Conservation (phyloP, 1,140 invertebrate genomes). For the Subanguina moxae region DNA sequence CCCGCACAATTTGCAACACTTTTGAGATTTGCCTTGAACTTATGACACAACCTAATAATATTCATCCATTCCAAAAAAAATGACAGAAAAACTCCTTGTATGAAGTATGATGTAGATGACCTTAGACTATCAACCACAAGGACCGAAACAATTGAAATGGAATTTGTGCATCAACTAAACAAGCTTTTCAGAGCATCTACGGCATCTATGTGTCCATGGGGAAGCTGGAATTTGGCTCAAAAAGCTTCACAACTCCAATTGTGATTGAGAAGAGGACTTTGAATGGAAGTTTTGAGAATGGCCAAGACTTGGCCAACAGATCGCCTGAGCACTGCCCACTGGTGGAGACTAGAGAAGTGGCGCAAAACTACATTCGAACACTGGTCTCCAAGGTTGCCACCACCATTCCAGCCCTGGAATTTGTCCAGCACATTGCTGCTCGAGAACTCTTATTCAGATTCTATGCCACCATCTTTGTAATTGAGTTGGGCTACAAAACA, state of each 20-base stretch:
- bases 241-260: background rate
- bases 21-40: too few species aligned
- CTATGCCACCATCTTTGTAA: conserved; percentile 32
- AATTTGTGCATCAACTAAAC: too few species aligned
- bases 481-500: conserved; percentile 45
- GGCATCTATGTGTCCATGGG: background rate
- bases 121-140: too few species aligned
- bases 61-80: too few species aligned
- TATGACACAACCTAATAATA: too few species aligned
- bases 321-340: background rate
- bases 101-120: too few species aligned
- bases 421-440: background rate
- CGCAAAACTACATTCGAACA: background rate
- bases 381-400: background rate
- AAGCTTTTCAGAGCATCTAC: background rate
- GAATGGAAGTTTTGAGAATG: conserved; percentile 14
- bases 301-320: conserved; percentile 19
- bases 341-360: background rate
- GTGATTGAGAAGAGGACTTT: conserved; percentile 6
- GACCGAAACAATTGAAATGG: too few species aligned
- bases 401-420: too few species aligned
- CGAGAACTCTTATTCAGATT: conserved; percentile 1
- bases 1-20: too few species aligned
- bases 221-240: background rate
- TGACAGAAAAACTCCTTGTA: too few species aligned